These are phyloP conservation scores for Megathymus violae DNA, from an alignment of 1,140 invertebrate species.

Conservation along the genomic window DNA sequence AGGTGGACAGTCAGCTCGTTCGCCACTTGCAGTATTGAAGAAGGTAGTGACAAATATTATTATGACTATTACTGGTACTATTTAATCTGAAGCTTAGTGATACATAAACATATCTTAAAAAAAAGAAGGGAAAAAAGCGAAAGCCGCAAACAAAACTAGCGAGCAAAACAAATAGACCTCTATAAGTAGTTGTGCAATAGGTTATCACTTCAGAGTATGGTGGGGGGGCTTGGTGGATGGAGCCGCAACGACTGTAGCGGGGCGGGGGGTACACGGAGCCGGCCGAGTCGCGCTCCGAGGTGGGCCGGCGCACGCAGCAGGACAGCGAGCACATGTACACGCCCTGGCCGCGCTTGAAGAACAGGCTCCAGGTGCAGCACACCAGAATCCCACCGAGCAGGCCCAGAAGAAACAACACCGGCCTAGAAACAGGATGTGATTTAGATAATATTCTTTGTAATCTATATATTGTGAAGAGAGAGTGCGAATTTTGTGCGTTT, in stretches of 20 bases:
- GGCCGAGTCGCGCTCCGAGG: constrained; percentile 89
- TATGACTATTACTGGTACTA: too few relatives aligned
- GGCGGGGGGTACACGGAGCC: constrained; percentile 91
- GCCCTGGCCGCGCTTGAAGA: constrained; percentile 85
- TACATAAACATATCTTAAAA: background rate
- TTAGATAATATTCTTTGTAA: too few relatives aligned
- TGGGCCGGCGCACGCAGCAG: constrained; percentile 67
- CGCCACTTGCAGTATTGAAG: too few relatives aligned
- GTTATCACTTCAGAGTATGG: constrained; percentile 91
- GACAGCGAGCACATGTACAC: constrained; percentile 81
- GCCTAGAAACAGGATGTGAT: constrained; percentile 45
- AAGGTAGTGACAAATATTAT: too few relatives aligned
- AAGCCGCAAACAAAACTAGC: constrained; percentile 17
- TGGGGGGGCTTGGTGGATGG: constrained; percentile 90
- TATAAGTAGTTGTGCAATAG: constrained; percentile 21
- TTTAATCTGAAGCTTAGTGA: too few relatives aligned
- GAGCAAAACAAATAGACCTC: constrained; percentile 17
- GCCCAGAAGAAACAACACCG: constrained; percentile 68
- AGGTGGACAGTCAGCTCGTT: too few relatives aligned
- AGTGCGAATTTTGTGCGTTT: too few relatives aligned
- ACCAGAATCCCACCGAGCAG: constrained; percentile 84
- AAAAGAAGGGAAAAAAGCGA: constrained; percentile 3
- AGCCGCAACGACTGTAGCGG: constrained; percentile 91
- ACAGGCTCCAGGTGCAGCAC: constrained; percentile 87
- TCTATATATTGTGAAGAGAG: too few relatives aligned